Evolutionary conservation across 2,888 invertebrate species (phyloP).

Genomic region (Cryptocephalus primarius): DNA sequence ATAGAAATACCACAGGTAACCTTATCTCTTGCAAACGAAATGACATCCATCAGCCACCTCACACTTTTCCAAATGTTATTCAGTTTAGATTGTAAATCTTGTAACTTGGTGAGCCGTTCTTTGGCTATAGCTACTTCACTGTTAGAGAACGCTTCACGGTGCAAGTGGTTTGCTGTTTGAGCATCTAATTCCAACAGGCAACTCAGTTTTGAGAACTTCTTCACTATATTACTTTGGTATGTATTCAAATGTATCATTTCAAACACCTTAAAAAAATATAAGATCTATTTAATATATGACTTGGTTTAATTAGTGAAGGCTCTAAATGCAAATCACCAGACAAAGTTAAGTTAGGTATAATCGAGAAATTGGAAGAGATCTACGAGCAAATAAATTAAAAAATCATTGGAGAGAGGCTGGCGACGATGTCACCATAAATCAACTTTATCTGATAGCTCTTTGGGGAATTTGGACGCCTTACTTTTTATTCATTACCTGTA

Average conservation of each 20-base stretch:
- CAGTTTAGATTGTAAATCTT: conserved; percentile 74
- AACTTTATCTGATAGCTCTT: too few relatives aligned
- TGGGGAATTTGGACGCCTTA: too few relatives aligned
- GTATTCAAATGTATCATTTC: conserved; percentile 93
- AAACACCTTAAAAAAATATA: conserved; percentile 54
- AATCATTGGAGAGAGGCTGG: too few relatives aligned
- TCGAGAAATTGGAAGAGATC: too few relatives aligned
- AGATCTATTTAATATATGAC: too few relatives aligned
- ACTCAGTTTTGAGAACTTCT: conserved; percentile 84
- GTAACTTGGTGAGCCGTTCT: conserved; percentile 69
- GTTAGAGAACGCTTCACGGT: conserved; percentile 89
- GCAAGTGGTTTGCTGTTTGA: conserved; percentile 82
- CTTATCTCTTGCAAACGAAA: conserved; percentile 84
- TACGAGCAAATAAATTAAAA: too few relatives aligned
- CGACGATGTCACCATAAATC: too few relatives aligned
- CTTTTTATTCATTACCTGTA: conserved; percentile 32
- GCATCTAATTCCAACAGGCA: conserved; percentile 89
- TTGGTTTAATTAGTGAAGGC: too few relatives aligned
- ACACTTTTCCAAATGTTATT: conserved; percentile 89
- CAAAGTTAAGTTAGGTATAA: too few relatives aligned
- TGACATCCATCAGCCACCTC: conserved; percentile 93
- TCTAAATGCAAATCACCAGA: too few relatives aligned
- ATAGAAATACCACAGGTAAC: conserved; percentile 32
- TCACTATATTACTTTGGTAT: conserved; percentile 83
- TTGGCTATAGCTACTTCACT: conserved; percentile 78